Conservation (phyloP, 2,113 vertebrate genomes). For the Pseudorectes ferrugineus region DNA sequence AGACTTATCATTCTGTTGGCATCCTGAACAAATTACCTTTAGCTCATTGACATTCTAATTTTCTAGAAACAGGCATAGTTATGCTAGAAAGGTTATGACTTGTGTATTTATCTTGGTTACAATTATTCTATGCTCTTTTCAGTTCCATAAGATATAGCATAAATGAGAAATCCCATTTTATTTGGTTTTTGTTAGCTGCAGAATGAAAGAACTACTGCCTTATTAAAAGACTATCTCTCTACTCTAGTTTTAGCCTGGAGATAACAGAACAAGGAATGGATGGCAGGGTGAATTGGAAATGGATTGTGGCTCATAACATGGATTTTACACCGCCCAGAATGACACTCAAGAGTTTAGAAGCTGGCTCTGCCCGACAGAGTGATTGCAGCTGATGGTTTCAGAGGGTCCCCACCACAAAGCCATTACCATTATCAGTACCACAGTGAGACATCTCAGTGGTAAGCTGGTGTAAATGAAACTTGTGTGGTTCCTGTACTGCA, state of each 20-base stretch:
- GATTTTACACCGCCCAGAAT: background rate
- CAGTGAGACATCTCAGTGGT: background rate
- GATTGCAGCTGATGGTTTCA: background rate
- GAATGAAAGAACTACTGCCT: constrained; percentile 5
- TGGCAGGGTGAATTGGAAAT: background rate
- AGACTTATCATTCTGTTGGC: background rate
- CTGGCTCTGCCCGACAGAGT: background rate
- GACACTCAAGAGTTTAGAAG: background rate
- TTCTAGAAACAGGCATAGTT: constrained; percentile 53
- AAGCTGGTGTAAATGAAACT: background rate
- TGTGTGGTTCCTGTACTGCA: background rate
- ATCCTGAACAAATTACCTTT: constrained; percentile 47
- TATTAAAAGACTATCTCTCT: constrained; percentile 37
- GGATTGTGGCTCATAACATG: background rate
- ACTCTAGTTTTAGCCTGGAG: constrained; percentile 27
- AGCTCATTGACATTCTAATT: constrained; percentile 67
- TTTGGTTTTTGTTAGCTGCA: constrained; percentile 53
- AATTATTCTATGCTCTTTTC: constrained; percentile 61
- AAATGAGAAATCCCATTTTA: constrained; percentile 63
- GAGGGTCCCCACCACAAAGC: background rate
- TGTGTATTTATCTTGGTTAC: constrained; percentile 60
- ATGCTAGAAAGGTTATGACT: constrained; percentile 54
- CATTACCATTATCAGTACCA: background rate
- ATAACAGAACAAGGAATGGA: constrained; percentile 30
- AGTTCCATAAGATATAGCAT: constrained; percentile 11